Conservation (phyloP, 2,888 invertebrate species). For the Drosophila monieri region DNA sequence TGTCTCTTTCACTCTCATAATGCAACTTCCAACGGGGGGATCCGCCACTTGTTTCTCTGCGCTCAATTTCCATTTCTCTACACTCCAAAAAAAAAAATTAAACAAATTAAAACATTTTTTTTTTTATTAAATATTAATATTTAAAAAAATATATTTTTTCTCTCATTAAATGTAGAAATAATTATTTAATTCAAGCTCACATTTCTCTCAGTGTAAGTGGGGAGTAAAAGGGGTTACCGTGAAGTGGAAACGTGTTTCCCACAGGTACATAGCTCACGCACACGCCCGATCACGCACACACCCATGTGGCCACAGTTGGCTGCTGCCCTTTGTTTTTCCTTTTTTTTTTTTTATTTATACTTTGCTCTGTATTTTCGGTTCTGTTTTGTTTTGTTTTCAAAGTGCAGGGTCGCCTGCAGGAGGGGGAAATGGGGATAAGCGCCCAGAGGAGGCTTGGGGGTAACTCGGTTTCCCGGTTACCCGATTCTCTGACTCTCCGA, state of each 20-base stretch:
- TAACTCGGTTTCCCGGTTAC: background rate
- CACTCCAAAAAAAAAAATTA: no score
- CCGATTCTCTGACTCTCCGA: background rate
- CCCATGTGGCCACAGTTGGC: constrained; percentile 50
- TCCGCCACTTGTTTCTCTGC: constrained; percentile 34
- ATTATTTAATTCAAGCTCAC: background rate
- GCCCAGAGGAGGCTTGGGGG: constrained; percentile 1
- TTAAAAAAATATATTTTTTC: no score
- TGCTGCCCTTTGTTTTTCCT: constrained; percentile 35
- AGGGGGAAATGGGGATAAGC: background rate
- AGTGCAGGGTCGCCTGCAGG: constrained; percentile 14
- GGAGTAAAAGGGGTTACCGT: constrained; percentile 23
- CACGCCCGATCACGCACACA: constrained; percentile 19
- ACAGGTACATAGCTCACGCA: constrained; percentile 63
- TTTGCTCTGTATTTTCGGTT: constrained; percentile 1
- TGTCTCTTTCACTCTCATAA: background rate
- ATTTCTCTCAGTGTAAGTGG: constrained; percentile 7
- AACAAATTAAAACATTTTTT: no score
- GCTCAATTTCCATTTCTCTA: constrained; percentile 47
- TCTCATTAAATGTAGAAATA: no score
- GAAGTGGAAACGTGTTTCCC: constrained; percentile 67
- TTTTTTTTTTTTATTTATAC: background rate
- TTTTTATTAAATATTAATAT: no score
- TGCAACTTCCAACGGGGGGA: constrained; percentile 18
- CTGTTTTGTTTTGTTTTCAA: constrained; percentile 23